A percentile compares a stretch with the other conserved stretches of the same genome.
phyloP scores from a whole-genome alignment of 1,140 invertebrate species.

The Elymnias hypermnestra region DNA sequence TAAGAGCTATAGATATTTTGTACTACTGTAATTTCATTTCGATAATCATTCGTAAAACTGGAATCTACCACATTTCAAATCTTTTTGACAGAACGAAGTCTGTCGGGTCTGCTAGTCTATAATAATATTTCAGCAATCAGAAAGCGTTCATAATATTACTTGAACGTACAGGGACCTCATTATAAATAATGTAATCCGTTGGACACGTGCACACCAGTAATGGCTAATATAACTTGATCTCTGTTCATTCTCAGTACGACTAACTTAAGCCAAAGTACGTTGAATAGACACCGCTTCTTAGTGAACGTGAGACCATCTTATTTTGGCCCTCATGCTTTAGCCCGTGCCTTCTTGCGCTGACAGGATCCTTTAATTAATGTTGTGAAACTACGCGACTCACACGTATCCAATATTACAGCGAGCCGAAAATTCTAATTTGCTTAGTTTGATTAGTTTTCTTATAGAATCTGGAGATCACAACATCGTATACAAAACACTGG shows the following conservation, averaged over 20 bases:
- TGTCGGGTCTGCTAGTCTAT: too few species aligned
- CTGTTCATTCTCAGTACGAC: background rate
- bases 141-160: too few species aligned
- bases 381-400: constrained; percentile 39
- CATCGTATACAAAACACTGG: too few species aligned
- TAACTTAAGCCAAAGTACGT: background rate
- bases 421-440: constrained; percentile 35
- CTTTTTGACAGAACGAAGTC: too few species aligned
- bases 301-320: constrained; percentile 12
- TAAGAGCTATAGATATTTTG: too few species aligned
- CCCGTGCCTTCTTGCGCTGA: constrained; percentile 49
- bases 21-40: too few species aligned
- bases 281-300: constrained; percentile 10
- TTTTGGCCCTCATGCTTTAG: constrained; percentile 16
- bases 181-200: constrained; percentile 13
- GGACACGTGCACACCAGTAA: constrained; percentile 5
- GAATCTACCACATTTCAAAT: too few species aligned
- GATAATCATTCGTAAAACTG: too few species aligned
- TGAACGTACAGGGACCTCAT: background rate
- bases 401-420: constrained; percentile 36
- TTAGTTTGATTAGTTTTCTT: constrained; percentile 17
- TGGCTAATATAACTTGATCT: constrained; percentile 1
- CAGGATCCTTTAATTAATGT: constrained; percentile 62
- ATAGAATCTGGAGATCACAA: background rate
- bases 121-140: too few species aligned